Percentiles rank a stretch among this genome's conserved stretches.
Evolutionary conservation across 2,113 vertebrate genomes (phyloP).

Genomic region (Podilymbus podiceps): DNA sequence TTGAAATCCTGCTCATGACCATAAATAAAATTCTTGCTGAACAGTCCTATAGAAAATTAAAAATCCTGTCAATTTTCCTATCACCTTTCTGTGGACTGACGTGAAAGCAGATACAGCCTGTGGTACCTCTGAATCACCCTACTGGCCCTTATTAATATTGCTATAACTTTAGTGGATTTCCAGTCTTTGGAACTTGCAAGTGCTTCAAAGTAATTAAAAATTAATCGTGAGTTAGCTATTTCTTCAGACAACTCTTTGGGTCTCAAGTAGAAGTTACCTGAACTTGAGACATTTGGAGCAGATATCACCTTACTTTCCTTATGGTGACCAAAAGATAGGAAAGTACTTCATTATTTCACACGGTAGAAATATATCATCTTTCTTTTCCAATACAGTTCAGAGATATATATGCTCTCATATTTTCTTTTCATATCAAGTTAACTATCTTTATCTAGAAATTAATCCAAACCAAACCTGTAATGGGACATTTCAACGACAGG

Average conservation of each 20-base stretch:
- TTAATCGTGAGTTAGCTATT: background rate
- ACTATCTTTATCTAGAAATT: background rate
- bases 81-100: background rate
- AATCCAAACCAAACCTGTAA: background rate
- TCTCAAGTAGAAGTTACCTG: background rate
- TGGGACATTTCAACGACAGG: background rate
- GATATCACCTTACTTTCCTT: background rate
- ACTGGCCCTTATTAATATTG: background rate
- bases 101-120: background rate
- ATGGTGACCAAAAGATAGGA: background rate
- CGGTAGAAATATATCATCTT: background rate
- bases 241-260: background rate
- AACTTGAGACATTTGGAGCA: background rate
- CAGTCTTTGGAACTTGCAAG: background rate
- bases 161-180: background rate
- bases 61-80: background rate
- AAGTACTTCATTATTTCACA: background rate
- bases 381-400: background rate
- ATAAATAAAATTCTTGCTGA: background rate
- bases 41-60: background rate
- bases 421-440: background rate
- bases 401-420: background rate
- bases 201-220: background rate
- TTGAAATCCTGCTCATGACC: background rate
- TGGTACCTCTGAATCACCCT: background rate